phyloP scores from a whole-genome alignment of 2,113 vertebrate genomes.

The Salminus brasiliensis region DNA sequence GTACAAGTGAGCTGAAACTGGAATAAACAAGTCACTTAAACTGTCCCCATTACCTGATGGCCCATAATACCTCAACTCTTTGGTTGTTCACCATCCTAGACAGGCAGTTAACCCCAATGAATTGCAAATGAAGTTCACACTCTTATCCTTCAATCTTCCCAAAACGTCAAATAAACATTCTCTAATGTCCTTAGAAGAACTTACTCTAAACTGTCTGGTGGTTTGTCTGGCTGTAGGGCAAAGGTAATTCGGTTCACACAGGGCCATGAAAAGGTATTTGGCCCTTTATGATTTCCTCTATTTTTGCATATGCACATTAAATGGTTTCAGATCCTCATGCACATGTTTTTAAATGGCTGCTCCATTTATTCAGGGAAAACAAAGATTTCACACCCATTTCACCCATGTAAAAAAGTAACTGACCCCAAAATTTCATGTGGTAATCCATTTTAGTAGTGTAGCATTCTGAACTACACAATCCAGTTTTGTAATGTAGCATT shows the following conservation, averaged over 20 bases:
- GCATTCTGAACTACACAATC: no score
- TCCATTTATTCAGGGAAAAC: no score
- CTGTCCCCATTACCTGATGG: background rate
- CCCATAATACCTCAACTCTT: background rate
- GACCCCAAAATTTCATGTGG: no score
- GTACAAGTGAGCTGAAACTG: background rate
- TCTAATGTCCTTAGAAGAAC: conserved; percentile 35
- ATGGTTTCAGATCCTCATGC: no score
- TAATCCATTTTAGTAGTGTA: no score
- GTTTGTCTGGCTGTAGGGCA: background rate
- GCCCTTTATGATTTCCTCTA: no score
- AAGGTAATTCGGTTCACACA: background rate
- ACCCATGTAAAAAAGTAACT: no score
- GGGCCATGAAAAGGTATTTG: no score
- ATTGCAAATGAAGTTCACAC: conserved; percentile 71
- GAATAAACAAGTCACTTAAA: background rate
- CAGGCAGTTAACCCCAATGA: conserved; percentile 62
- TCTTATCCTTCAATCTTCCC: conserved; percentile 56
- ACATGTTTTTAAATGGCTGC: no score
- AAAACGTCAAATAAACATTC: conserved; percentile 67
- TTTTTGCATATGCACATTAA: no score
- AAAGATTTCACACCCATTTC: no score
- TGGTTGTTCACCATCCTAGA: conserved; percentile 6
- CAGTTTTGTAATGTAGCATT: no score
- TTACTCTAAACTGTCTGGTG: background rate